These are phyloP conservation scores for Aspiorhynchus laticeps DNA, from an alignment of 2,113 vertebrate genomes.

Conservation along the genomic window DNA sequence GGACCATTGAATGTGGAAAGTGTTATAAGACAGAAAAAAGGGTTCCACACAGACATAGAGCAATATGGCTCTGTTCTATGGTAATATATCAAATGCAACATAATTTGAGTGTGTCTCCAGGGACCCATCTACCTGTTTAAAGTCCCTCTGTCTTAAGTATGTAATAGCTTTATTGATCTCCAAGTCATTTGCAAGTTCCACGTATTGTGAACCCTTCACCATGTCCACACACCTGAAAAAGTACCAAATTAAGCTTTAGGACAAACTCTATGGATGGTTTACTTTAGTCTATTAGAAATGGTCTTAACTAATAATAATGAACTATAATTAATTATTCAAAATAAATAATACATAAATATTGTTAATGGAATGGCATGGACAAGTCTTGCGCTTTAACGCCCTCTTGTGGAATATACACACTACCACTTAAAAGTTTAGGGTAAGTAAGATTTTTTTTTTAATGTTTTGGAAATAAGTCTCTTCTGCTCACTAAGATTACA, in stretches of 20 bases:
- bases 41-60: too few species aligned
- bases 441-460: background rate
- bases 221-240: slow-evolving; percentile 91
- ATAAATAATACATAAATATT: background rate
- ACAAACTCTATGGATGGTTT: background rate
- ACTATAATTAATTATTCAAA: background rate
- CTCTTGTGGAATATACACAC: background rate
- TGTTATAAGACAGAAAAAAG: too few species aligned
- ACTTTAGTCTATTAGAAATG: background rate
- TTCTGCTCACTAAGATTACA: too few species aligned
- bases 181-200: too few species aligned
- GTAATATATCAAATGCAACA: too few species aligned
- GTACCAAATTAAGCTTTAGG: background rate
- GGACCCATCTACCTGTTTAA: too few species aligned
- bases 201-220: slow-evolving; percentile 92
- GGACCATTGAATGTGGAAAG: too few species aligned
- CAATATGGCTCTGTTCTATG: too few species aligned
- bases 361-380: background rate
- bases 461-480: background rate
- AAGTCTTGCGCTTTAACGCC: background rate
- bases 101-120: too few species aligned
- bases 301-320: background rate
- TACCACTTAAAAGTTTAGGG: background rate
- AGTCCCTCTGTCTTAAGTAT: too few species aligned
- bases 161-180: too few species aligned